Conservation (phyloP, 2,888 invertebrate genomes). For the Standfussiana lucernea region DNA sequence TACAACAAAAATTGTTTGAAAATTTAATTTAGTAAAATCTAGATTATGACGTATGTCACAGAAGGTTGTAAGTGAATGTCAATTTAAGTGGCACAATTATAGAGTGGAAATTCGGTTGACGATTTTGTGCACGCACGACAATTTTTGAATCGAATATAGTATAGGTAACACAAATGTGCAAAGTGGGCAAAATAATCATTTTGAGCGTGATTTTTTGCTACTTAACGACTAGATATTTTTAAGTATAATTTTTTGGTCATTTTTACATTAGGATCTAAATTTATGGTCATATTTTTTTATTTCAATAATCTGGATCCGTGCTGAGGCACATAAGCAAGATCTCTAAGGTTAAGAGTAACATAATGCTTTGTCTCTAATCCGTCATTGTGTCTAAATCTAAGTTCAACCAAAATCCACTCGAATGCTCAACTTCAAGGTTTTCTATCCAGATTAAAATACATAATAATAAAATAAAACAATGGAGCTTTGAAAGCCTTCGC, state of each 20-base stretch:
- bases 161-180: slow-evolving; percentile 1
- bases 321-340: not conserved
- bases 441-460: slow-evolving; percentile 29
- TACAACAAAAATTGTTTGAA: slow-evolving; percentile 39
- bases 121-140: slow-evolving; percentile 3
- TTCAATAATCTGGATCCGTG: not conserved
- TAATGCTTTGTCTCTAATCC: slow-evolving; percentile 19
- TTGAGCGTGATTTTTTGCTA: not conserved
- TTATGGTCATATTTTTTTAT: no score
- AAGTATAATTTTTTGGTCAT: not conserved
- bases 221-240: not conserved
- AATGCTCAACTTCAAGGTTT: slow-evolving; percentile 34
- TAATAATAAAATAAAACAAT: slow-evolving; percentile 75
- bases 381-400: slow-evolving; percentile 26
- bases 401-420: slow-evolving; percentile 18
- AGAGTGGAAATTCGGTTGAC: slow-evolving; percentile 20
- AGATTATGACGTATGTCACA: slow-evolving; percentile 5
- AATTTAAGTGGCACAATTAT: not conserved
- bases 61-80: slow-evolving; percentile 2
- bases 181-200: not conserved
- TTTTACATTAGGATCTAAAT: no score
- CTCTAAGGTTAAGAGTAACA: not conserved
- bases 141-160: slow-evolving; percentile 27
- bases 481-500: slow-evolving; percentile 71
- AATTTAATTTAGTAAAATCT: slow-evolving; percentile 29